Percentiles rank a stretch among this genome's conserved stretches.
These are phyloP conservation scores for Argyrosomus regius DNA, from an alignment of 2,797 vertebrate species.

Conservation along the genomic window DNA sequence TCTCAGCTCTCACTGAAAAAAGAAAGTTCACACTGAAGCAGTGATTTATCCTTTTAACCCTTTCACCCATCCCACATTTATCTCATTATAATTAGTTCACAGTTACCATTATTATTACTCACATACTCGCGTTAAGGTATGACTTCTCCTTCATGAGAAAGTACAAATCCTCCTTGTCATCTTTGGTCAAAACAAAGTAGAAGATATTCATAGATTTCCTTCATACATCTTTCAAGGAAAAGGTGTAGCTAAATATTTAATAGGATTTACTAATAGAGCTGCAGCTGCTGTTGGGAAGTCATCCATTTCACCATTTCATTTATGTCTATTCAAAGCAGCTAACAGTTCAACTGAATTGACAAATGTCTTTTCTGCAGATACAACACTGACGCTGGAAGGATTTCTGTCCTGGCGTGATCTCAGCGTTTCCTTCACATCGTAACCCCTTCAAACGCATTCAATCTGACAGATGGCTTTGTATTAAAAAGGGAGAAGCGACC, in stretches of 20 bases:
- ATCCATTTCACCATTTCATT: not conserved
- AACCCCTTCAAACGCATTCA: not conserved
- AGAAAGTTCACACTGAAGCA: slow-evolving; percentile 6
- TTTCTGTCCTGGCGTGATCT: slow-evolving; percentile 1
- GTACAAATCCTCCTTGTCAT: slow-evolving; percentile 8
- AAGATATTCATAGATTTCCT: not conserved
- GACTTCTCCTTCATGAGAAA: not conserved
- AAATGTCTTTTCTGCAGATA: not conserved
- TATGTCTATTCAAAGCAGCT: slow-evolving; percentile 4
- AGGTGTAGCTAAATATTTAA: slow-evolving; percentile 1
- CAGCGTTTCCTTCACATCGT: not conserved
- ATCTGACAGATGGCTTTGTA: slow-evolving; percentile 10
- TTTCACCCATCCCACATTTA: not conserved
- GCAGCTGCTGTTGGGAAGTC: not conserved
- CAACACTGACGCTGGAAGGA: slow-evolving; percentile 12
- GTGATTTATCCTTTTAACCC: not conserved
- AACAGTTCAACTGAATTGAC: not conserved
- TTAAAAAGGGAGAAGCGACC: slow-evolving; percentile 13
- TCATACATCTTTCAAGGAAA: not conserved
- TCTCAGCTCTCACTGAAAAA: slow-evolving; percentile 14
- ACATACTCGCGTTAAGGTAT: not conserved
- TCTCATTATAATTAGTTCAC: not conserved
- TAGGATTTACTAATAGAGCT: slow-evolving; percentile 10
- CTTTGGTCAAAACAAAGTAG: not conserved
- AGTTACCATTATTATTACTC: not conserved